phyloP scores from a whole-genome alignment of 2,797 vertebrate genomes.

The Yasuhikotakia modesta region DNA sequence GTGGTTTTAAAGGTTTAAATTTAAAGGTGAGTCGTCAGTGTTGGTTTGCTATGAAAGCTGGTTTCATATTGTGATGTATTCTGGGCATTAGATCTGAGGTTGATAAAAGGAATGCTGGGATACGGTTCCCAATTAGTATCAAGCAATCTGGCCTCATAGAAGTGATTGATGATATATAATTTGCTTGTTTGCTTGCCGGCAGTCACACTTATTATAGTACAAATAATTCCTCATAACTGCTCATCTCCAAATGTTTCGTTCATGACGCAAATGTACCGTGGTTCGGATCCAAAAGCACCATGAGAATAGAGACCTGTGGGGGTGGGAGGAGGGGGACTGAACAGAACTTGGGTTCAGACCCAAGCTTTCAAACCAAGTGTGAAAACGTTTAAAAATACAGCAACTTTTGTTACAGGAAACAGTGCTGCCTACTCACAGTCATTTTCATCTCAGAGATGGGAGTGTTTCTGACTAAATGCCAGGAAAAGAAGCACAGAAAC shows the following conservation, averaged over 20 bases:
- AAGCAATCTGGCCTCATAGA: constrained; percentile 5
- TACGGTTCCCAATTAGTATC: neutral
- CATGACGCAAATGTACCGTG: constrained; percentile 5
- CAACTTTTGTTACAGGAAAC: neutral
- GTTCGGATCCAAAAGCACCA: constrained; percentile 16
- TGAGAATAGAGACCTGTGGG: constrained; percentile 2
- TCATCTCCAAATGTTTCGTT: neutral
- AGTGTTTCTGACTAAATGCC: constrained; percentile 6
- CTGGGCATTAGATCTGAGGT: too few relatives aligned
- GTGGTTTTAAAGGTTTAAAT: too few relatives aligned
- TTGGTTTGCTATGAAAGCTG: too few relatives aligned
- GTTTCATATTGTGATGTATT: too few relatives aligned
- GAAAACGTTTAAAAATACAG: constrained; percentile 7
- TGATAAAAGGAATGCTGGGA: neutral
- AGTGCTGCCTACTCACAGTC: neutral
- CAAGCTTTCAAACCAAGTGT: constrained; percentile 6
- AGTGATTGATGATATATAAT: constrained; percentile 3
- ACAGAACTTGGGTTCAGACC: constrained; percentile 27
- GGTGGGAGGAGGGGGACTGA: neutral
- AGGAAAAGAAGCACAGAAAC: constrained; percentile 47
- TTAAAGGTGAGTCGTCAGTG: neutral
- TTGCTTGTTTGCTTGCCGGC: constrained; percentile 11
- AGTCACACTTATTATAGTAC: constrained; percentile 11
- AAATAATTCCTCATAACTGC: constrained; percentile 21
- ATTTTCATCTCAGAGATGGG: constrained; percentile 5